Evolutionary conservation across 2,797 vertebrate species (phyloP), one percentile per base, ranked within the genome.

Genomic region (Urocyon cinereoargenteus): DNA sequence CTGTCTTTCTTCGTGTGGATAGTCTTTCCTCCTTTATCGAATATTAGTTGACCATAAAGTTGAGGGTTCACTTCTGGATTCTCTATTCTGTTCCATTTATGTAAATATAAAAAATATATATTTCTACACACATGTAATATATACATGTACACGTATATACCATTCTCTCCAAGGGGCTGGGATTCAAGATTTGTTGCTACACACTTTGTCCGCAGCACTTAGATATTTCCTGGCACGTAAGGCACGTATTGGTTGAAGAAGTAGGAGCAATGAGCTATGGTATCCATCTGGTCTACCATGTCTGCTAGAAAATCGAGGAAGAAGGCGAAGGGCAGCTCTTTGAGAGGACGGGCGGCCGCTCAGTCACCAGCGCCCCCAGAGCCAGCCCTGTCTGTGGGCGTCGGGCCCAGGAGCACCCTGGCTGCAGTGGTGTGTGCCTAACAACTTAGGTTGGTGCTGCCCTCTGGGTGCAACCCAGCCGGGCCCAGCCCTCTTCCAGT

Each of bases 381-480:
- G 36, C 4, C 16, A 2, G 49, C 15, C 4, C 40, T 57, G 15
- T 26, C 13, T 3, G 0, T n/a, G 75, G n/a, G 61, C 82, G 10
- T 24, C 0, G 0, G 59, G 57, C 28, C 53, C 53, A 2, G 84
- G 5, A 31, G 15, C 40, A 16, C 26, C 31, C n/a, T 0, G 55
- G 22, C 34, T 73, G 0, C 79, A 40, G 22, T 18, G 1, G 2
- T 3, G 16, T 0, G 0, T 86, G 18, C 11, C 94, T 92, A 19
- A 26, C 26, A 9, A 55, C 31, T 82, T 86, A 53, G 12, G 8
- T 61, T 34, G 21, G 36, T 57, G 34, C 13, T 3, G 0, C 31
- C 13, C 3, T 0, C 31, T 78, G 45, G 16, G 15, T 1, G 9
- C 0, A 3, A 57, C 14, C 16, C 21, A 51, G 36, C 15, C 28